Percentiles rank a stretch among this genome's conserved stretches.
phyloP scores from a whole-genome alignment of 2,888 invertebrate genomes.

The Euplagia quadripunctaria region DNA sequence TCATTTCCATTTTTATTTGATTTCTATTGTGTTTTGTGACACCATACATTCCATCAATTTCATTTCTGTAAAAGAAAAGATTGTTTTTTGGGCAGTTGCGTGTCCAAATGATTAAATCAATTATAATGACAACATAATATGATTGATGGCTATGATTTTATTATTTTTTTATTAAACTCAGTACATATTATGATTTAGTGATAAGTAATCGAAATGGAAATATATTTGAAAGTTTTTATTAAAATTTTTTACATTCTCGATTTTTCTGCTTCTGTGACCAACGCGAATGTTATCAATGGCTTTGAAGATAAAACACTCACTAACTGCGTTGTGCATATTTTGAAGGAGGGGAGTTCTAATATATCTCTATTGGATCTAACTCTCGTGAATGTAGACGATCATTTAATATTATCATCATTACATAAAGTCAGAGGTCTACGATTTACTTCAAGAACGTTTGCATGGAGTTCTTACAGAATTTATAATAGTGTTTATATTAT shows the following conservation, averaged over 20 bases:
- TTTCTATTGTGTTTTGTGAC: not conserved
- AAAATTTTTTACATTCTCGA: not conserved
- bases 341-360: constrained; percentile 32
- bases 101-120: not conserved
- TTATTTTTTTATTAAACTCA: not conserved
- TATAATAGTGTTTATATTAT: constrained; percentile 52
- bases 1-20: not conserved
- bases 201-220: not conserved
- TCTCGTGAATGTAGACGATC: constrained; percentile 2
- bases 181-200: not conserved
- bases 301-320: constrained; percentile 18
- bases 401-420: constrained; percentile 29
- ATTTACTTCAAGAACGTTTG: constrained; percentile 50
- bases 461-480: constrained; percentile 40
- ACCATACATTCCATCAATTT: not conserved
- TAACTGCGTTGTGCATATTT: constrained; percentile 46
- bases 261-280: not conserved
- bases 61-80: not conserved
- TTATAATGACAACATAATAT: not conserved
- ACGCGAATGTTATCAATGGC: not conserved
- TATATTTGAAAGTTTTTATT: not conserved
- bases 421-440: constrained; percentile 41
- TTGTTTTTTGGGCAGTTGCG: not conserved
- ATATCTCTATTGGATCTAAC: constrained; percentile 5
- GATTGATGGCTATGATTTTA: not conserved